Conservation (phyloP, 1,140 invertebrate species). For the Aplysia californica region DNA sequence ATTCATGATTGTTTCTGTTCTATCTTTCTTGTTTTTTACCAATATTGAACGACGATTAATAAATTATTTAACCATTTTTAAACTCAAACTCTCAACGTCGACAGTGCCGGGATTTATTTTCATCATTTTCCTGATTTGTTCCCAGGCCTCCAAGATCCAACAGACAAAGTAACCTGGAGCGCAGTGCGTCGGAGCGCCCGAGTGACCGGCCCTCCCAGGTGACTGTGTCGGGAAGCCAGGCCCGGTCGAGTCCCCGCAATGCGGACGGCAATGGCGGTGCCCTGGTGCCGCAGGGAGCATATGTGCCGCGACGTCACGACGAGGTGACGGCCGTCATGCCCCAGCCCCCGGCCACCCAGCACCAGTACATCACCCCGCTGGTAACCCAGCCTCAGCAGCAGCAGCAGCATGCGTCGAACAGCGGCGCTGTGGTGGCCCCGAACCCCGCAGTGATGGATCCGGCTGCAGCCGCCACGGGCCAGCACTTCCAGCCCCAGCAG, state of each 20-base stretch:
- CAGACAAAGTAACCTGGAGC: conserved; percentile 2
- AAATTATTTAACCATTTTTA: too few relatives aligned
- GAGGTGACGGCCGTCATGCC: background rate
- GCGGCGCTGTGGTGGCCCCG: too few relatives aligned
- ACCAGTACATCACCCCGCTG: conserved; percentile 5
- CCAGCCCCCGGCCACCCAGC: background rate
- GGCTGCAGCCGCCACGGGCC: background rate
- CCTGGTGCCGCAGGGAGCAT: background rate
- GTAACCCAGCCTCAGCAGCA: conserved; percentile 12
- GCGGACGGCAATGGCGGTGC: background rate
- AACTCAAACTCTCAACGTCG: too few relatives aligned
- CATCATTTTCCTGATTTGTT: too few relatives aligned
- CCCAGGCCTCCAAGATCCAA: too few relatives aligned
- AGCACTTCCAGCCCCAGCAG: background rate
- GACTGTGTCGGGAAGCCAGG: background rate
- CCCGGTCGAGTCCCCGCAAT: conserved; percentile 7
- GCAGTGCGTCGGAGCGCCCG: conserved; percentile 5
- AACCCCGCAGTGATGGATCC: too few relatives aligned
- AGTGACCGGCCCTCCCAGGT: background rate
- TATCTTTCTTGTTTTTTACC: too few relatives aligned
- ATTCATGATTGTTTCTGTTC: too few relatives aligned
- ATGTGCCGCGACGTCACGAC: background rate
- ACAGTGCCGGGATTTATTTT: too few relatives aligned
- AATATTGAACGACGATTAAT: too few relatives aligned
- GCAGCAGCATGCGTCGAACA: conserved; percentile 16